Evolutionary conservation across 2,797 vertebrate genomes (phyloP).

Genomic region (Cryptoblepharus egeriae): DNA sequence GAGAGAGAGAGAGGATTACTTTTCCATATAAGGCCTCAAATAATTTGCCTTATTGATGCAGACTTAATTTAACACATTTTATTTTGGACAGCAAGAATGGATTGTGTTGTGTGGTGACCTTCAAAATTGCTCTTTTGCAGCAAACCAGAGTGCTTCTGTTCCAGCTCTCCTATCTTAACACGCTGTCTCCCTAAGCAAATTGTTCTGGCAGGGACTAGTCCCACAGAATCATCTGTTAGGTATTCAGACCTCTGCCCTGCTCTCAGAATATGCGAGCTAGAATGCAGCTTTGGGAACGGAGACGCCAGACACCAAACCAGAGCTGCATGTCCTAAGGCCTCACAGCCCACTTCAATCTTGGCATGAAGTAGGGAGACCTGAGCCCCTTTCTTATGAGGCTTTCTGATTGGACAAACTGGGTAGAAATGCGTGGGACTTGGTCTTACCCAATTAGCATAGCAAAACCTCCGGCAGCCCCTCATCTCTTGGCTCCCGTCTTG

Average conservation of each 20-base stretch:
- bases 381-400: not conserved
- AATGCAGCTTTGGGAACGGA: not conserved
- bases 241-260: constrained; percentile 13
- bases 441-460: not conserved
- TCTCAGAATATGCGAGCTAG: not conserved
- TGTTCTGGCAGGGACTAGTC: constrained; percentile 18
- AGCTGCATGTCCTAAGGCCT: not conserved
- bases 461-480: not conserved
- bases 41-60: constrained; percentile 40
- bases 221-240: constrained; percentile 23
- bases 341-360: not conserved
- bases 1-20: constrained; percentile 11
- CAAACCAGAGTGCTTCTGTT: not conserved
- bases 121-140: constrained; percentile 23
- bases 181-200: not conserved
- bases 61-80: constrained; percentile 48
- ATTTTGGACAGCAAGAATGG: constrained; percentile 22
- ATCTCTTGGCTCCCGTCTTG: not conserved
- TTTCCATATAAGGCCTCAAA: not conserved
- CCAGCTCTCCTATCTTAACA: not conserved
- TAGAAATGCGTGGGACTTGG: not conserved
- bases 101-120: constrained; percentile 6
- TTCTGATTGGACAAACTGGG: not conserved
- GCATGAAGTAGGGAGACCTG: not conserved
- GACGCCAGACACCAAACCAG: not conserved